These are phyloP conservation scores for Timema podura DNA, from an alignment of 2,888 invertebrate genomes.

Conservation along the genomic window DNA sequence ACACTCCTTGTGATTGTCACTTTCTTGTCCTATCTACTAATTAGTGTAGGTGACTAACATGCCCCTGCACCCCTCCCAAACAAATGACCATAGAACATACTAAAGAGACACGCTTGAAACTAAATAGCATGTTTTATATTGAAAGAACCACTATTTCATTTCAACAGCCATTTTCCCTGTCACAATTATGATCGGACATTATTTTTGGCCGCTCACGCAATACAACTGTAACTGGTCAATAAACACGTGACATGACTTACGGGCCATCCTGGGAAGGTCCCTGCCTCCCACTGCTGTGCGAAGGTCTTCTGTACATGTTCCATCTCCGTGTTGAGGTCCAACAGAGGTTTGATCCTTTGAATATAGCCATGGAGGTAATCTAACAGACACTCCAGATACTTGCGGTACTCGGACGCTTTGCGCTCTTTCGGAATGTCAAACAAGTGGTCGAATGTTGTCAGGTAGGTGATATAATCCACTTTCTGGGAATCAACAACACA, in stretches of 20 bases:
- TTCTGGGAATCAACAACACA: constrained; percentile 49
- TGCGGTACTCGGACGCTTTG: constrained; percentile 81
- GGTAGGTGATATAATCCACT: constrained; percentile 93
- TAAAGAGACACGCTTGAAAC: no score
- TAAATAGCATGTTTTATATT: no score
- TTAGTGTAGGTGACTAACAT: no score
- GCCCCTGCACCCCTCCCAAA: no score
- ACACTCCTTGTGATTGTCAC: no score
- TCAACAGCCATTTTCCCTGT: no score
- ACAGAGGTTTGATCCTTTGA: constrained; percentile 76
- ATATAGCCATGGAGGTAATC: constrained; percentile 84
- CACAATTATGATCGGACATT: no score
- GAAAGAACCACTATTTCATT: no score
- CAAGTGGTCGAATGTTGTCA: constrained; percentile 90
- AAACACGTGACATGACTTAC: constrained; percentile 45
- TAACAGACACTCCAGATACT: constrained; percentile 77
- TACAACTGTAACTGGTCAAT: no score
- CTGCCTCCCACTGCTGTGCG: constrained; percentile 80
- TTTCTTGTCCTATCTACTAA: no score
- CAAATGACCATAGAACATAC: no score
- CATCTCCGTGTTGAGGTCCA: constrained; percentile 76
- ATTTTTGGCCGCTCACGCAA: no score
- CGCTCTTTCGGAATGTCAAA: constrained; percentile 91
- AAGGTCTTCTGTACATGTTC: constrained; percentile 76
- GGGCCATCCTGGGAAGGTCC: constrained; percentile 93